Evolutionary conservation across 2,888 invertebrate species (phyloP).

Genomic region (Agrochola circellaris): DNA sequence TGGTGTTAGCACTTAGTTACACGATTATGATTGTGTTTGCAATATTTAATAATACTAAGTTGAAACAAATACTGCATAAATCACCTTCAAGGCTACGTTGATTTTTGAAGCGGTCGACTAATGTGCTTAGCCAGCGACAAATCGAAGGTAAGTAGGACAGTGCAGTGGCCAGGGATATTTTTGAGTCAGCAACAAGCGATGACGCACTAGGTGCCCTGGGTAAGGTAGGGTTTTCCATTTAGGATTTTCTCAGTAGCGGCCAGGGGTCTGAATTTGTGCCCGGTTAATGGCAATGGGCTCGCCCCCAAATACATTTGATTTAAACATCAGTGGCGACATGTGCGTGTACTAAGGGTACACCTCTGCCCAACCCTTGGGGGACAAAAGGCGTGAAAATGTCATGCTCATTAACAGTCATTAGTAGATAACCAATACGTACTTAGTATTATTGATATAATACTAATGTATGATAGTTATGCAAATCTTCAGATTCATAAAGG

Average conservation of each 20-base stretch:
- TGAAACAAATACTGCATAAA: no score
- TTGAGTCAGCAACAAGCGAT: no score
- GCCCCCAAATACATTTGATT: not conserved
- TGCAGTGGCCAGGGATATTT: no score
- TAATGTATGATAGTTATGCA: constrained; percentile 18
- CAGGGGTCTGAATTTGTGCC: not conserved
- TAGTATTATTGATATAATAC: constrained; percentile 6
- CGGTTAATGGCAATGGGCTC: not conserved
- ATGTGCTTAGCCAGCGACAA: no score
- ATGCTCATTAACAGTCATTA: constrained; percentile 8
- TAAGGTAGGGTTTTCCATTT: not conserved
- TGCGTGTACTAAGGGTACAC: not conserved
- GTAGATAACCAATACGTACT: not conserved
- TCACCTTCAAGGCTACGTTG: no score
- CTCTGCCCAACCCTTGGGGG: not conserved
- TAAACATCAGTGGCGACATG: not conserved
- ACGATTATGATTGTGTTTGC: no score
- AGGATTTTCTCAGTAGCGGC: not conserved
- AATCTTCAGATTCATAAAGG: constrained; percentile 18
- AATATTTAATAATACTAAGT: no score
- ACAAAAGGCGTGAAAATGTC: no score
- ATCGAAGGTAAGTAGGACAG: no score
- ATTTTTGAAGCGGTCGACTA: no score
- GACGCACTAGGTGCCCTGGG: no score
- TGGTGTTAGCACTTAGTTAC: no score